phyloP scores from a whole-genome alignment of 2,113 vertebrate species.

The Nannobrachium achirus region DNA sequence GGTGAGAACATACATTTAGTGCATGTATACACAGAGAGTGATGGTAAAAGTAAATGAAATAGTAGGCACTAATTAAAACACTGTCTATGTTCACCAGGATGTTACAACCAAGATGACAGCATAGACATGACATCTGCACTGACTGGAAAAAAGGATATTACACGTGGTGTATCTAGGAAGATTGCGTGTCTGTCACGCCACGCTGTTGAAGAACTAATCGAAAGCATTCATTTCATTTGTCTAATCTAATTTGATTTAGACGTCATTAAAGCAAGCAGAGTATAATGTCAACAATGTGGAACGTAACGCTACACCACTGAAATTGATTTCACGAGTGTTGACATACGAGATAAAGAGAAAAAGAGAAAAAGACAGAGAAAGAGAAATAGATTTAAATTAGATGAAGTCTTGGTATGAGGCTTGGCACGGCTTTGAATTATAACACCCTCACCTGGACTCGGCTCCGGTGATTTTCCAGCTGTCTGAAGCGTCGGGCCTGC shows the following conservation, averaged over 20 bases:
- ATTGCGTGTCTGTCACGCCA: conserved; percentile 7
- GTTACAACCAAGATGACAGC: conserved; percentile 89
- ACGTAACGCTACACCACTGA: background rate
- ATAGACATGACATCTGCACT: conserved; percentile 82
- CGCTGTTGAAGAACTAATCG: background rate
- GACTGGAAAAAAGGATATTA: conserved; percentile 56
- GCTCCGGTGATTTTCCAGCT: conserved; percentile 86
- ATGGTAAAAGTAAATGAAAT: conserved; percentile 95
- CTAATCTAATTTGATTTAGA: conserved; percentile 52
- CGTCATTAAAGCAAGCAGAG: conserved; percentile 16
- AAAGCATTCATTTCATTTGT: conserved; percentile 10
- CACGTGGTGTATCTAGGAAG: conserved; percentile 8
- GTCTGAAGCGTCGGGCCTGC: conserved; percentile 78
- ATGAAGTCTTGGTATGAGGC: too few relatives aligned
- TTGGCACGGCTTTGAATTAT: too few relatives aligned
- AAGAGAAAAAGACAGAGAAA: background rate
- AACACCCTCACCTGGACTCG: conserved; percentile 85
- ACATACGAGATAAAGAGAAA: conserved; percentile 27
- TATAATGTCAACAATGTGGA: background rate
- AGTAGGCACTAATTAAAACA: conserved; percentile 97
- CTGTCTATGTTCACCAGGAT: conserved; percentile 92
- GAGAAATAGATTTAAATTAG: background rate
- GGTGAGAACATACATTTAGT: conserved; percentile 75
- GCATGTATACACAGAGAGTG: conserved; percentile 72
- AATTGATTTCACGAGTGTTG: background rate